phyloP scores from a whole-genome alignment of 2,888 invertebrate species.

The Acanthococcus lagerstroemiae region DNA sequence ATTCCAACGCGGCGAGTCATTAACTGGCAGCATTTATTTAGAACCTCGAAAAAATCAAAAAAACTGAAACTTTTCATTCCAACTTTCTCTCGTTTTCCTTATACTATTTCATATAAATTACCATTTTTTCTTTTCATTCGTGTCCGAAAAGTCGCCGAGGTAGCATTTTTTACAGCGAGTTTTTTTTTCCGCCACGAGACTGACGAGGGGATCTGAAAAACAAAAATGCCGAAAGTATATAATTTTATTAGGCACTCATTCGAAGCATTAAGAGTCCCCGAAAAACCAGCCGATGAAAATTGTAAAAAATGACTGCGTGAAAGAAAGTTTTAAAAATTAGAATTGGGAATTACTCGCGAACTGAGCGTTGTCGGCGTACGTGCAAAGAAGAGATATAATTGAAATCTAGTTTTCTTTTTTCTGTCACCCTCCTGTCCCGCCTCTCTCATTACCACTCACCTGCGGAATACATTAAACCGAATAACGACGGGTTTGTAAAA shows the following conservation, averaged over 20 bases:
- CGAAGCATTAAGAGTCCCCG: neutral
- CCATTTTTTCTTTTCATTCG: no score
- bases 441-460: neutral
- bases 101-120: no score
- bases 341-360: constrained; percentile 22
- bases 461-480: constrained; percentile 17
- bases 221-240: constrained; percentile 7
- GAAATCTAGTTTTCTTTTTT: constrained; percentile 16
- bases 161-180: no score
- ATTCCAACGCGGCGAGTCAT: no score
- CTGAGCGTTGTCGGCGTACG: neutral
- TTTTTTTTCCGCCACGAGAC: no score
- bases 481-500: no score
- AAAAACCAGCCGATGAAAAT: neutral
- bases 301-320: neutral
- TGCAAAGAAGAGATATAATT: constrained; percentile 11
- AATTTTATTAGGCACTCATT: constrained; percentile 8
- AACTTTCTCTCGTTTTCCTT: no score
- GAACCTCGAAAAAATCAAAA: no score
- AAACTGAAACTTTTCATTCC: no score
- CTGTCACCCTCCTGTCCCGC: neutral
- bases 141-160: no score
- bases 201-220: no score
- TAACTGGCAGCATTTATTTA: no score
- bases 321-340: constrained; percentile 19